Evolutionary conservation across 2,113 vertebrate genomes (phyloP).

Genomic region (Trematomus loennbergii): DNA sequence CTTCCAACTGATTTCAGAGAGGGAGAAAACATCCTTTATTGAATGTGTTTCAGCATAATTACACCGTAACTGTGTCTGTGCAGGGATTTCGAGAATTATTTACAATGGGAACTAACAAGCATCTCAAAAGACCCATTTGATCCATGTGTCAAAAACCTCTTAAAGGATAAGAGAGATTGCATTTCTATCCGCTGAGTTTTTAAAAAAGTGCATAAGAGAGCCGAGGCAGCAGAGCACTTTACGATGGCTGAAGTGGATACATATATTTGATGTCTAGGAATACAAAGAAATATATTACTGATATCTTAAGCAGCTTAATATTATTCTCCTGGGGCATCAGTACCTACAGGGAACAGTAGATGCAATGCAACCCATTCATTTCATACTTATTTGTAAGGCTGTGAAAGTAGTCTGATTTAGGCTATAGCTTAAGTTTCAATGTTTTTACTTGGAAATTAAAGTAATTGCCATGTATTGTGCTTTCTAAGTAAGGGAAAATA

Average conservation of each 20-base stretch:
- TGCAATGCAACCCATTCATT: neutral
- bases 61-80: slow-evolving; percentile 1
- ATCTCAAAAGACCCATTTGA: slow-evolving; percentile 25
- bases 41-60: neutral
- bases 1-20: slow-evolving; percentile 33
- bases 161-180: neutral
- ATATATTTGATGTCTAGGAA: neutral
- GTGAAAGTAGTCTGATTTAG: neutral
- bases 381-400: neutral
- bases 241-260: neutral
- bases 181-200: neutral
- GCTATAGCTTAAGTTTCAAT: neutral
- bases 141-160: slow-evolving; percentile 17
- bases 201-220: neutral
- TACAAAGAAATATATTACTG: neutral
- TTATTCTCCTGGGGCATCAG: neutral
- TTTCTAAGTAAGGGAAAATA: neutral
- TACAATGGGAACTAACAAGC: slow-evolving; percentile 17
- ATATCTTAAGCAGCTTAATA: neutral
- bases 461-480: neutral
- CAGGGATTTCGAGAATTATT: slow-evolving; percentile 5
- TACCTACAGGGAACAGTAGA: neutral
- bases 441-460: neutral
- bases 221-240: neutral
- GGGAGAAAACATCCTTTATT: slow-evolving; percentile 12